These are phyloP conservation scores for Anarhynchus alexandrinus DNA, from an alignment of 2,113 vertebrate species.

Conservation along the genomic window DNA sequence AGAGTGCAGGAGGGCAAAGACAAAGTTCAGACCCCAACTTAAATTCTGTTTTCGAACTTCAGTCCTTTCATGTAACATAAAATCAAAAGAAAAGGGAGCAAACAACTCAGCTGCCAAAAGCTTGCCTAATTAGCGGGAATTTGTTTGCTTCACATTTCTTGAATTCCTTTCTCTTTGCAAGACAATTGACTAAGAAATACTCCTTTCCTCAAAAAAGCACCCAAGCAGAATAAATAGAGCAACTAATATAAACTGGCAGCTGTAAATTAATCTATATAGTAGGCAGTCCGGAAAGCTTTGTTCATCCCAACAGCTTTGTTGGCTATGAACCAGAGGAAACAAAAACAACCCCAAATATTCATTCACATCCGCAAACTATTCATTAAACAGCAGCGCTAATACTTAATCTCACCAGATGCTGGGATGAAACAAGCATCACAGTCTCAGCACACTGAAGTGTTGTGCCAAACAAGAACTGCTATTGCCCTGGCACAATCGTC, in stretches of 20 bases:
- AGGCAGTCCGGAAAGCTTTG: neutral
- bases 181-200: slow-evolving; percentile 34
- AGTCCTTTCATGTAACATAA: neutral
- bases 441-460: neutral
- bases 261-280: slow-evolving; percentile 40
- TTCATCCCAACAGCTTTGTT: slow-evolving; percentile 6
- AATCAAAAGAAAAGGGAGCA: neutral
- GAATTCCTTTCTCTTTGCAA: slow-evolving; percentile 42
- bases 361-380: neutral
- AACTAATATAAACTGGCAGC: slow-evolving; percentile 57
- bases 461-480: neutral
- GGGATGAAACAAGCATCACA: neutral
- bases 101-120: slow-evolving; percentile 8
- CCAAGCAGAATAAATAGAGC: slow-evolving; percentile 53
- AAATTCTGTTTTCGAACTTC: neutral
- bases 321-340: slow-evolving; percentile 11
- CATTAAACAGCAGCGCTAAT: slow-evolving; percentile 25
- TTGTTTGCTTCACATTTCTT: slow-evolving; percentile 43
- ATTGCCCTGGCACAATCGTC: accelerated
- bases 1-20: neutral
- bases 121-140: neutral
- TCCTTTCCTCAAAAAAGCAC: slow-evolving; percentile 41
- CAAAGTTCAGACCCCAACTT: neutral
- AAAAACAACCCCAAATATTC: slow-evolving; percentile 27
- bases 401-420: slow-evolving; percentile 33